phyloP scores from a whole-genome alignment of 2,888 invertebrate species.

The Morpho achilles region DNA sequence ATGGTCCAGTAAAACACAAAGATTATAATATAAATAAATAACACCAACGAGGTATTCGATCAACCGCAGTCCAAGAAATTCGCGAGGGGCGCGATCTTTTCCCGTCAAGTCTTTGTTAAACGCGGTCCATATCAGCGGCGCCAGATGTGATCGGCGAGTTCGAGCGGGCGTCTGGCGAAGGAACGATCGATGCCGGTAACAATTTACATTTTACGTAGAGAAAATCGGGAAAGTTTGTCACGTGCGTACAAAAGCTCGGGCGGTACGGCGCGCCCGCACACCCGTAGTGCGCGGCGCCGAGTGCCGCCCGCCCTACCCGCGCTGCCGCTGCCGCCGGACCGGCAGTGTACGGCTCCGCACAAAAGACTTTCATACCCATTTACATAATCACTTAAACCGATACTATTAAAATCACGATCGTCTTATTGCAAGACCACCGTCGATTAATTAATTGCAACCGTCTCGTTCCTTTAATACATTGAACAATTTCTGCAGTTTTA shows the following conservation, averaged over 20 bases:
- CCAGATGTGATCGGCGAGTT: constrained; percentile 71
- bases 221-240: constrained; percentile 77
- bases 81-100: constrained; percentile 42
- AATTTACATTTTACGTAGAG: constrained; percentile 76
- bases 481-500: neutral
- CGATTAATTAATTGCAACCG: constrained; percentile 3
- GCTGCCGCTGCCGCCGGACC: constrained; percentile 37
- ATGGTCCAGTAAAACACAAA: constrained; percentile 63
- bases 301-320: constrained; percentile 70
- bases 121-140: constrained; percentile 60
- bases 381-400: constrained; percentile 50
- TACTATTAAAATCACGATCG: constrained; percentile 28
- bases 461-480: neutral
- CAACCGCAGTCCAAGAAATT: constrained; percentile 46
- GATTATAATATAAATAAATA: constrained; percentile 51
- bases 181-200: constrained; percentile 74
- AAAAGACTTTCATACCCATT: constrained; percentile 41
- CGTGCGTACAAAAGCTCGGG: constrained; percentile 58
- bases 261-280: constrained; percentile 75
- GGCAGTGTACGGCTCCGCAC: constrained; percentile 33
- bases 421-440: constrained; percentile 11
- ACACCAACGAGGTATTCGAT: constrained; percentile 51
- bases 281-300: constrained; percentile 73
- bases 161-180: constrained; percentile 62
- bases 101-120: constrained; percentile 62